Percentiles rank a stretch among this genome's conserved stretches.
Evolutionary conservation across 2,113 vertebrate genomes (phyloP).

Genomic region (Malurus cyaneus): DNA sequence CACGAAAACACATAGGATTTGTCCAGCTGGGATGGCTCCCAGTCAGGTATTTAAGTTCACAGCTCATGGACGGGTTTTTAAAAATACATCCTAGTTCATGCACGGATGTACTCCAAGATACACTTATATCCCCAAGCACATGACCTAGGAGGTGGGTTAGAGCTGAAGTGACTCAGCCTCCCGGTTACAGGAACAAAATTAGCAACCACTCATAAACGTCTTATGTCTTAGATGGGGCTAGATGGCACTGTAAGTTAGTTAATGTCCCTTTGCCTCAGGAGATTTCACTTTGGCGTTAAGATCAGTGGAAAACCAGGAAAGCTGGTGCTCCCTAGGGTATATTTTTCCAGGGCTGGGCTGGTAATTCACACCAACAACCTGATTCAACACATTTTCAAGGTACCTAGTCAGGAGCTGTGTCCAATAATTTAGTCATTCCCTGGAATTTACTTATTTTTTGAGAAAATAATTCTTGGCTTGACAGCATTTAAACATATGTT

Average conservation of each 20-base stretch:
- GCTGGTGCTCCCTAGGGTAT: conserved; percentile 16
- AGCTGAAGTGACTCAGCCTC: conserved; percentile 58
- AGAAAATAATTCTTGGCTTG: conserved; percentile 36
- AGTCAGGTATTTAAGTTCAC: background rate
- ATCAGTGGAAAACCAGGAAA: conserved; percentile 38
- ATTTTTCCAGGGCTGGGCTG: conserved; percentile 16
- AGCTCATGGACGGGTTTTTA: background rate
- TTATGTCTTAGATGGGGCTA: conserved; percentile 52
- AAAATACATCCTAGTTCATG: conserved; percentile 12
- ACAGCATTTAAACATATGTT: conserved; percentile 38
- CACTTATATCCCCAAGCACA: conserved; percentile 22
- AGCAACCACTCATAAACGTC: conserved; percentile 32
- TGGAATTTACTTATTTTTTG: background rate
- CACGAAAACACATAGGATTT: background rate
- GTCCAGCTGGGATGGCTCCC: conserved; percentile 17
- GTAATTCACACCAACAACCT: background rate
- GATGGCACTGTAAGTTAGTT: conserved; percentile 68
- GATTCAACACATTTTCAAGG: conserved; percentile 39
- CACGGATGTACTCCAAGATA: conserved; percentile 10
- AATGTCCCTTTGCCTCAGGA: conserved; percentile 35
- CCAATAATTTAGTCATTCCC: conserved; percentile 41
- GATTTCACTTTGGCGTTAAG: background rate
- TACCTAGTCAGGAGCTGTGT: conserved; percentile 12
- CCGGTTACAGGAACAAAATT: conserved; percentile 44
- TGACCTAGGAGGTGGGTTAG: conserved; percentile 38